These are phyloP conservation scores for Poecile atricapillus DNA, from an alignment of 2,113 vertebrate genomes.

Conservation along the genomic window DNA sequence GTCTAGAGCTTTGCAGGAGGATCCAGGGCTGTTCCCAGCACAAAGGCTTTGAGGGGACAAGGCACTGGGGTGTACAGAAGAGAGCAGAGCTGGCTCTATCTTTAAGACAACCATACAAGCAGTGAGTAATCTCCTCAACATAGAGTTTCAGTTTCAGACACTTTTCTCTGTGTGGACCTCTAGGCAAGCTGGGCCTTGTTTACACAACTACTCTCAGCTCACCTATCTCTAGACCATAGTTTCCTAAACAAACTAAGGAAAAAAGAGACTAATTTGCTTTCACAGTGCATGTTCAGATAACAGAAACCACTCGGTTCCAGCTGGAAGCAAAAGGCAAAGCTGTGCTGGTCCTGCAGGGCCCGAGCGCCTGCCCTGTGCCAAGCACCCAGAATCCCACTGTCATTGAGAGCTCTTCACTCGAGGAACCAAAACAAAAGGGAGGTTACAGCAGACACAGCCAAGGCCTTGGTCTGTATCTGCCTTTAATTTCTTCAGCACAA, in stretches of 20 bases:
- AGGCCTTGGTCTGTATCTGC: no score
- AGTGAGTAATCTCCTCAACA: neutral
- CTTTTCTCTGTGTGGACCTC: neutral
- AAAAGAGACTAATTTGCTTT: rapidly evolving
- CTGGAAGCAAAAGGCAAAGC: neutral
- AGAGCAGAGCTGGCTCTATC: neutral
- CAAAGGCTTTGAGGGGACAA: neutral
- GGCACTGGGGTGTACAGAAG: neutral
- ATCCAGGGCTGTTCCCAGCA: neutral
- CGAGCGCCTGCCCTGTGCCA: neutral
- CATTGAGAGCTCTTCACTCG: neutral
- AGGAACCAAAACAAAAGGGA: neutral
- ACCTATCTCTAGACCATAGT: neutral
- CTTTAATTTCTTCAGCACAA: neutral
- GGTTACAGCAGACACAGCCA: neutral
- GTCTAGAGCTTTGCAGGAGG: neutral
- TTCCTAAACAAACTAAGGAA: neutral
- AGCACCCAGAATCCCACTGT: rapidly evolving
- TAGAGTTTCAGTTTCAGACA: neutral
- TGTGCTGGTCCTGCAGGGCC: neutral
- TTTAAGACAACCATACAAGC: neutral
- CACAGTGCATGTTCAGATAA: neutral
- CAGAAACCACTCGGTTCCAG: neutral
- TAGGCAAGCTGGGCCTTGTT: neutral
- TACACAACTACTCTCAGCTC: neutral